Percentiles rank a stretch among this genome's conserved stretches.
Conservation (phyloP, 1,140 invertebrate species). For the Habropoda laboriosa region DNA sequence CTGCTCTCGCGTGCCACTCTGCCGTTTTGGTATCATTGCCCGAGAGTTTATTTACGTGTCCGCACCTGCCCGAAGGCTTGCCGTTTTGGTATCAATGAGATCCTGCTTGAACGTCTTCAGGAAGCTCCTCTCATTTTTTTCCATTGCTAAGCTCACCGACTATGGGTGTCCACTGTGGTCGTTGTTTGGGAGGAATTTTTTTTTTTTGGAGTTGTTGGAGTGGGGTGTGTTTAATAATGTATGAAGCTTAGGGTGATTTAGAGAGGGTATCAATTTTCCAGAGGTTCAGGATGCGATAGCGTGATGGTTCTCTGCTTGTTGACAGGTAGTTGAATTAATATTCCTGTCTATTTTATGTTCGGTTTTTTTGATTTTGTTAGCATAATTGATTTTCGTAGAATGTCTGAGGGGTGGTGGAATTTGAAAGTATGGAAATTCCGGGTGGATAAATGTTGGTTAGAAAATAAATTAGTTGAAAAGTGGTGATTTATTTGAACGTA, state of each 20-base stretch:
- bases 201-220: not conserved
- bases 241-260: not conserved
- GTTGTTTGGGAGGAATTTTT: not conserved
- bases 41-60: too few relatives aligned
- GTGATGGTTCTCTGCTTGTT: not conserved
- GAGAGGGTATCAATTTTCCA: not conserved
- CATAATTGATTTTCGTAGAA: too few relatives aligned
- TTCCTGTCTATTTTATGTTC: too few relatives aligned
- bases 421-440: not conserved
- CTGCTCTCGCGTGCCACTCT: constrained; percentile 62
- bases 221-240: not conserved
- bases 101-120: constrained; percentile 45
- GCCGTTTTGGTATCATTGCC: constrained; percentile 62
- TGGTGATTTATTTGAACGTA: too few relatives aligned
- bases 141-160: not conserved
- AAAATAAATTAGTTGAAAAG: too few relatives aligned
- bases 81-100: too few relatives aligned
- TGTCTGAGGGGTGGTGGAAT: not conserved
- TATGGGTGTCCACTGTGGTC: not conserved
- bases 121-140: not conserved
- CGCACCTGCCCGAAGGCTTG: too few relatives aligned
- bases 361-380: too few relatives aligned
- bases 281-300: too few relatives aligned
- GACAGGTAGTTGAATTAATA: not conserved
- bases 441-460: not conserved